A percentile compares a stretch with the other conserved stretches of the same genome.
phyloP scores from a whole-genome alignment of 2,113 vertebrate species.

The Xyliphius kryptos region DNA sequence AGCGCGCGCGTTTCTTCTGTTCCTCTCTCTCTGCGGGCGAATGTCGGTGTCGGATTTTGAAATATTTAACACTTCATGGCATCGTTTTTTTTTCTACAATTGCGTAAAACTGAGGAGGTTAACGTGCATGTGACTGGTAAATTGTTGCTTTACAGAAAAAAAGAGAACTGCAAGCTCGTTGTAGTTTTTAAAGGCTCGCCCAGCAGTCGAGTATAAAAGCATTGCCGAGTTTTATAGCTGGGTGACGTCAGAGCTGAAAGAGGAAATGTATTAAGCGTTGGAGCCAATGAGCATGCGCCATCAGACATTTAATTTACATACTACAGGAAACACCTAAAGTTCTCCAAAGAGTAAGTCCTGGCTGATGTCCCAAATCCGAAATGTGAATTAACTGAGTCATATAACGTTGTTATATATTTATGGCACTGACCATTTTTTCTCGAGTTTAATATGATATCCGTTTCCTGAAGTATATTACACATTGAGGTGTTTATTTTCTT shows the following conservation, averaged over 20 bases:
- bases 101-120: conserved; percentile 67
- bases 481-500: too few relatives aligned
- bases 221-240: conserved; percentile 93
- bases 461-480: too few relatives aligned
- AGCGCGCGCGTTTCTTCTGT: conserved; percentile 66
- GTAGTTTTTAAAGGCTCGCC: too few relatives aligned
- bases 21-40: conserved; percentile 73
- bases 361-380: too few relatives aligned
- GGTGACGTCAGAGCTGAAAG: not conserved
- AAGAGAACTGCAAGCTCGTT: too few relatives aligned
- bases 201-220: conserved; percentile 97
- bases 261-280: not conserved
- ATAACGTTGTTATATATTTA: too few relatives aligned
- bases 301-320: not conserved
- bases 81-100: conserved; percentile 59
- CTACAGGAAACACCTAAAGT: not conserved
- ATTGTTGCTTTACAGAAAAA: conserved; percentile 58
- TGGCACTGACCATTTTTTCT: too few relatives aligned
- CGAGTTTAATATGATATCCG: too few relatives aligned
- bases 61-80: conserved; percentile 80
- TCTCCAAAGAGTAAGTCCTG: not conserved
- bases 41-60: conserved; percentile 66
- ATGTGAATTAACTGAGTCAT: too few relatives aligned
- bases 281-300: not conserved
- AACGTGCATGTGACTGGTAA: conserved; percentile 66